phyloP scores from a whole-genome alignment of 2,113 vertebrate genomes.

The Platichthys flesus region DNA sequence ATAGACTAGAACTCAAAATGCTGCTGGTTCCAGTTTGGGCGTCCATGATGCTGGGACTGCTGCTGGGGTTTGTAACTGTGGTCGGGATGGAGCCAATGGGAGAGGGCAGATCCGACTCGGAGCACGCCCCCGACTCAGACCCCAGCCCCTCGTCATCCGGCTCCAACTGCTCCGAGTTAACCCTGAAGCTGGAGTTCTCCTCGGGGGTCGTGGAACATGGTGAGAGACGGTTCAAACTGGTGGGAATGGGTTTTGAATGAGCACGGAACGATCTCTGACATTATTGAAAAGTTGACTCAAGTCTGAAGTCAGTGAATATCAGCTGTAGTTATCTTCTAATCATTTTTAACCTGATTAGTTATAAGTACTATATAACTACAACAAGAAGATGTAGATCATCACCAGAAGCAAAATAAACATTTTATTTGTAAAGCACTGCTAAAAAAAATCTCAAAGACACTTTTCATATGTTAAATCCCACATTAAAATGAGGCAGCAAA shows the following conservation, averaged over 20 bases:
- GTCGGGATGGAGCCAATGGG: conserved; percentile 82
- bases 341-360: too few species aligned
- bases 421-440: too few species aligned
- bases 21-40: conserved; percentile 78
- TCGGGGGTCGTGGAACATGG: conserved; percentile 93
- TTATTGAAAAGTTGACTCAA: too few species aligned
- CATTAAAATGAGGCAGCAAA: too few species aligned
- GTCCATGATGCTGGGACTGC: conserved; percentile 83
- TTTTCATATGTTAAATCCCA: too few species aligned
- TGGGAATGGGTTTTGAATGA: neutral
- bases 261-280: too few species aligned
- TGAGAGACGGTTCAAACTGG: conserved; percentile 69
- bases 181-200: conserved; percentile 93
- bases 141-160: conserved; percentile 68
- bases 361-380: too few species aligned
- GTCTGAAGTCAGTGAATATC: too few species aligned
- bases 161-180: conserved; percentile 89
- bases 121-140: conserved; percentile 22
- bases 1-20: conserved; percentile 50
- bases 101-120: conserved; percentile 57
- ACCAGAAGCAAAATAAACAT: too few species aligned
- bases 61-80: conserved; percentile 85
- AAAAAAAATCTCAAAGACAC: too few species aligned
- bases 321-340: too few species aligned
- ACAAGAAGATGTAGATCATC: too few species aligned